Evolutionary conservation across 53 echinoderm and acorn worm species (phyloP), one percentile per base, ranked within the genome.

Genomic region (Holothuria leucospilota): DNA sequence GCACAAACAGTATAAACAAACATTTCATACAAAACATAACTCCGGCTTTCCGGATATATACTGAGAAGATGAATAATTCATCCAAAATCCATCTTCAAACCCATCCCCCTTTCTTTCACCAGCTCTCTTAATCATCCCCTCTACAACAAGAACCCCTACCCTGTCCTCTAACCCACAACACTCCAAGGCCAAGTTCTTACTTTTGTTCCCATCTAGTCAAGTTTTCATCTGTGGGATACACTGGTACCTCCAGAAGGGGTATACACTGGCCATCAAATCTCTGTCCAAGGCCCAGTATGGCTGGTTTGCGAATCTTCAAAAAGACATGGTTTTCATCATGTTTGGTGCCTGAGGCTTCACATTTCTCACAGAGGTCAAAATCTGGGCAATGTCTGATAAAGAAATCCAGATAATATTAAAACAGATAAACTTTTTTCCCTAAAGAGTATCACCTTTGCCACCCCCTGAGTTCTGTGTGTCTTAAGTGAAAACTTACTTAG

Each of bases 321-420:
- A 95, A 97, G 82, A 97, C 98, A 72, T 97, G 98, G 84, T 84
- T 89, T 4, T 85, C 63, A 78, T 95, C 77, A 70, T 97, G 98
- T 6, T 86, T 39, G 24, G 51, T 66, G 6, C 85, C 91, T 1
- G 88, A 29, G 26, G 88, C 83, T 59, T 97, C 98, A 70, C 98
- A 97, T 20, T 85, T 66, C 72, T 93, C 93, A 68, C 98, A 97
- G 25, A 97, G 93, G 68, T 97, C 95, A 75, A 77, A 97, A 78
- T 95, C 90, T 42, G 81, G 63, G 69, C 95, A 95, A 72, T 97
- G 95, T 9, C 98, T 96, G 71, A n/a, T 62, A 85, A 16, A 46
- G 58, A 29, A 85, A 51, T 63, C n/a, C 39, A 65, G 27, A 24
- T 38, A 16, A 39, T 15, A 9, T 20, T 49, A 18, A 34, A 46